Percentiles rank a stretch among this genome's conserved stretches.
phyloP scores from a whole-genome alignment of 2,113 vertebrate species.

The Balaeniceps rex region DNA sequence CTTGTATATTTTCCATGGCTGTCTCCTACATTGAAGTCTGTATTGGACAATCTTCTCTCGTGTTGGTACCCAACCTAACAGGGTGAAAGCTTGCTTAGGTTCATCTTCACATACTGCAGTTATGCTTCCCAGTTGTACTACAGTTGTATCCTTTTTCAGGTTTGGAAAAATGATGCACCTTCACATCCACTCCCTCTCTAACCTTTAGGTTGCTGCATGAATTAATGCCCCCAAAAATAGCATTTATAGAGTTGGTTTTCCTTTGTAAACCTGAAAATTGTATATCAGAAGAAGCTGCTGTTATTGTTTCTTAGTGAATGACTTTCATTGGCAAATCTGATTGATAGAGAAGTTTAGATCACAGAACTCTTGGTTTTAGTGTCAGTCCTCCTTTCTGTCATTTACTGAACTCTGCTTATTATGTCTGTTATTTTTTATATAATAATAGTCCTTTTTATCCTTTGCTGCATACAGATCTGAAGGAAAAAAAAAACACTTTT shows the following conservation, averaged over 20 bases:
- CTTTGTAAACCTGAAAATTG: neutral
- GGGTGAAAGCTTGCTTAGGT: neutral
- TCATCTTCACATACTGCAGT: neutral
- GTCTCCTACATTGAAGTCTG: neutral
- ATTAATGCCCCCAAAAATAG: neutral
- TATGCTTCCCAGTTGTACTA: neutral
- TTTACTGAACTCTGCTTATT: neutral
- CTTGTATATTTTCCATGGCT: neutral
- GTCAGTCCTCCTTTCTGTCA: neutral
- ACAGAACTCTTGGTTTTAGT: neutral
- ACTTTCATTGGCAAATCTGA: neutral
- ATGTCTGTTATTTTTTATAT: neutral
- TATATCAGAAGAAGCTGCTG: neutral
- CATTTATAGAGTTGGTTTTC: neutral
- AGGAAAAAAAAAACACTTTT: neutral
- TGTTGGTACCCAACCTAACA: neutral
- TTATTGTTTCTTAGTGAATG: neutral
- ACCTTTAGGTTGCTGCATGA: neutral
- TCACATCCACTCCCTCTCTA: neutral
- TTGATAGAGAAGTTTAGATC: neutral
- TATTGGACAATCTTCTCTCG: neutral
- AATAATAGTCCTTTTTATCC: neutral
- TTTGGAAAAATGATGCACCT: neutral
- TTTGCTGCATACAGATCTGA: neutral
- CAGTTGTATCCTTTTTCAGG: neutral